These are phyloP conservation scores for Beaufortia kweichowensis DNA, from an alignment of 2,113 vertebrate species.

Conservation along the genomic window DNA sequence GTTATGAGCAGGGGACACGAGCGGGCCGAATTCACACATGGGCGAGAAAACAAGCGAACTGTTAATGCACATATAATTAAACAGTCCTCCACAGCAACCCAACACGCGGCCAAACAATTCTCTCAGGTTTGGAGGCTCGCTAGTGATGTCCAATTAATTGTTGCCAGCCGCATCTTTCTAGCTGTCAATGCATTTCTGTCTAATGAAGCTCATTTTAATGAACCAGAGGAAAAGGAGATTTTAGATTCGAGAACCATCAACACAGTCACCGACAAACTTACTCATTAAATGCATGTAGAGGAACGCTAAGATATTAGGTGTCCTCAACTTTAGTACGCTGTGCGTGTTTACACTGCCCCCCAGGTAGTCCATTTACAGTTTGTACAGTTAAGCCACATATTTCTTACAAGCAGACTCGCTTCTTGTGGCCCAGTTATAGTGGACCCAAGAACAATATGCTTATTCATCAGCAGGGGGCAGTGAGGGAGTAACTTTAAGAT, in stretches of 20 bases:
- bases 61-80: conserved; percentile 55
- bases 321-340: conserved; percentile 25
- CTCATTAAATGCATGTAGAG: conserved; percentile 49
- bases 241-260: conserved; percentile 22
- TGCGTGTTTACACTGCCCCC: background rate
- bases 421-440: background rate
- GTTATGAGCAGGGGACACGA: conserved; percentile 37
- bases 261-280: conserved; percentile 24
- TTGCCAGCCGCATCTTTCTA: conserved; percentile 40
- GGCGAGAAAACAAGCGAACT: conserved; percentile 50
- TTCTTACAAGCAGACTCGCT: conserved; percentile 6
- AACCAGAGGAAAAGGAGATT: conserved; percentile 37
- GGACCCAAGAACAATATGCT: conserved; percentile 6
- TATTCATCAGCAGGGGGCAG: conserved; percentile 60
- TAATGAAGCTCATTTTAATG: conserved; percentile 57
- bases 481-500: conserved; percentile 50
- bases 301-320: conserved; percentile 42
- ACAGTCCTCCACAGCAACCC: conserved; percentile 47
- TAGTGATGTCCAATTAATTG: conserved; percentile 55
- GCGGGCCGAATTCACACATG: conserved; percentile 44
- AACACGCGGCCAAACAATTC: conserved; percentile 38
- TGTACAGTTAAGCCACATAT: conserved; percentile 17
- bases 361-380: conserved; percentile 39
- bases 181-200: conserved; percentile 49
- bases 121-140: conserved; percentile 36